These are phyloP conservation scores for Anthoptus insignis DNA, from an alignment of 2,888 invertebrate species.

Conservation along the genomic window DNA sequence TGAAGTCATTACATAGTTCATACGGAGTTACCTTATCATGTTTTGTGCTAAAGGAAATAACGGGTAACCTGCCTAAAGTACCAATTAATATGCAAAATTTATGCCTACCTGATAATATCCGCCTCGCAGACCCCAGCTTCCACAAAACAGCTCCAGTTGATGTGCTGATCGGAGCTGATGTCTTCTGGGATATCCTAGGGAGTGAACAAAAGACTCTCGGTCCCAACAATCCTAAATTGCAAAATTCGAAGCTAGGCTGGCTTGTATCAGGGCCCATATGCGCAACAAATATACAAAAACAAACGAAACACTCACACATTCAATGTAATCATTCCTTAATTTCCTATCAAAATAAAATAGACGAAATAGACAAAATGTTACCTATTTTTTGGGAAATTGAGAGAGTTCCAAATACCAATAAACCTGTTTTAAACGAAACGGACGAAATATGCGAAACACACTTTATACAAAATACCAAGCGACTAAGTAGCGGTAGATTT, in stretches of 20 bases:
- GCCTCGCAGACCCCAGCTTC: conserved; percentile 44
- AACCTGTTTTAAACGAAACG: background rate
- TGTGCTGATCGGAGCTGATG: conserved; percentile 43
- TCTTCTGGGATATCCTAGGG: conserved; percentile 50
- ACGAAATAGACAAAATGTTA: background rate
- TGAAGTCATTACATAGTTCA: conserved; percentile 6
- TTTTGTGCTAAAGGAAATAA: conserved; percentile 43
- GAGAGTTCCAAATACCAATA: background rate
- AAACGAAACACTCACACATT: background rate
- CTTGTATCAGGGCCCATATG: conserved; percentile 49
- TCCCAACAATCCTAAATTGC: conserved; percentile 40
- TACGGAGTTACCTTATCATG: conserved; percentile 40
- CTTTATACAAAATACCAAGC: background rate
- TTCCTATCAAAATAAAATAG: background rate
- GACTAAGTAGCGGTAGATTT: background rate
- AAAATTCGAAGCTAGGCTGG: conserved; percentile 50
- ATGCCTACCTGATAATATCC: conserved; percentile 36
- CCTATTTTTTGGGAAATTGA: background rate
- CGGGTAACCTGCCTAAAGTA: conserved; percentile 37
- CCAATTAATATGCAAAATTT: conserved; percentile 25
- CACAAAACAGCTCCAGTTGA: conserved; percentile 38
- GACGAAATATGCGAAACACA: background rate
- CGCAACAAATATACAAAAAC: background rate
- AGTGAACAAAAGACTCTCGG: conserved; percentile 47
- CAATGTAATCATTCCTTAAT: background rate